Base-by-base conservation (phyloP, 2,797 vertebrate species). In the Galago senegalensis region DNA sequence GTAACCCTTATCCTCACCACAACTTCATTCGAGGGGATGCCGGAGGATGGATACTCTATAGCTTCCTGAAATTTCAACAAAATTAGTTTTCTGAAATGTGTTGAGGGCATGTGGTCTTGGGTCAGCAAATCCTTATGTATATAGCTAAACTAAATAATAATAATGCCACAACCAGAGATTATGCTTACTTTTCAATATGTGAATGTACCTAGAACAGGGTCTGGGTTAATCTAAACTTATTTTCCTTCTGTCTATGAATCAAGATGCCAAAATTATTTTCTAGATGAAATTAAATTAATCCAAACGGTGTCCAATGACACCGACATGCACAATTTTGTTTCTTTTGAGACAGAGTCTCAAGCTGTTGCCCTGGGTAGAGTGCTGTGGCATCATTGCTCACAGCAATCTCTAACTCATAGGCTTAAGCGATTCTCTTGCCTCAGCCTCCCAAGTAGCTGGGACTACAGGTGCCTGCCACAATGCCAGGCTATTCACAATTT, bases 181-280 rank as follows among this genome's bases (percentile, higher is more conserved):
- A 69, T 53, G 61, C 37, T 95, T 89, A 67, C 46, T 94, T 83
- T 72, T 72, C 53, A 77, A 77, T 29, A 12, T 88, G 31, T 89
- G 56, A 93, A 90, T 61, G 16, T 2, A 92, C 34, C 37, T 88
- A 21, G 25, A 79, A 63, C 3, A 81, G 67, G 46, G 63, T 86
- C 79, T 91, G 14, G 37, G 40, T 89, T 94, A 65, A 94, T 82
- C 18, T 63, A 96, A 96, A 94, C 58, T 88, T 86, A n/a, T 46
- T 93, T 87, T 76, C 40, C 46, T 91, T 91, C 6, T 60, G n/a
- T 80, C 75, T 25, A 85, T 84, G 27, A 93, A 73, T 91, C 43
- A 43, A 79, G 29, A 81, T 60, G 70, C n/a, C n/a, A 94, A 92
- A 95, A 97, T 96, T 72, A 95, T 87, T 93, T 93, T 37, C 81